Evolutionary conservation across 2,888 invertebrate species (phyloP), one percentile per base, ranked within the genome.

Genomic region (Anorthoa munda): DNA sequence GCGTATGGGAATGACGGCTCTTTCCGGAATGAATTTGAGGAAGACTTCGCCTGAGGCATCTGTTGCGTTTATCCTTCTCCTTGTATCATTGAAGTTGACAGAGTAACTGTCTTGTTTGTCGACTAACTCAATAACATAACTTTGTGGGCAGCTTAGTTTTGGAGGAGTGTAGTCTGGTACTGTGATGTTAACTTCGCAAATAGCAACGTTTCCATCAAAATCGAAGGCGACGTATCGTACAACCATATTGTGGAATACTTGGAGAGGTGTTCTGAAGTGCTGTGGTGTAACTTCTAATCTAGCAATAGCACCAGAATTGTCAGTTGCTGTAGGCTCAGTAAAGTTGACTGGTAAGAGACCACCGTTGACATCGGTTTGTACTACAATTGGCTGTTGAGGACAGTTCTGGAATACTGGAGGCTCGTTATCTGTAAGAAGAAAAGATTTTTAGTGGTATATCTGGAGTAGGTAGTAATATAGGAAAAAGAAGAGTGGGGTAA

Each of bases 341-440:
- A 99, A 99, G 92, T 99, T 99, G 0, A 99, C 98, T 0, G 99
- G 98, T 77, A 98, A 94, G 59, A 99, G 96, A n/a, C 99, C 99
- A 55, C 99, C 99, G 86, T 98, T 98, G 0, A 98, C 97, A 88
- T 99, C 99, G 71, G 98, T 98, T 90, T 98, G 98, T 0, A 99
- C 99, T 45, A 98, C 97, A 66, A 99, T 98, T 13, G 99, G 99
- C 89, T 99, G 98, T 88, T 98, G 98, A 9, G 99, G 99, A 88
- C 99, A 99, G 90, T 99, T 99, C 94, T 98, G 98, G 97, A 99
- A 99, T 13, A 98, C 98, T 45, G 99, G 99, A 5, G 99, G 99
- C 90, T 99, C 99, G 88, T 99, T 99, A 93, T 99, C 98, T 97
- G 92, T 63, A 96, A 95, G 66, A 85, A 0, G 23, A 9, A 66